These are phyloP conservation scores for Melipona bicolor DNA, from an alignment of 2,888 invertebrate species.

Conservation along the genomic window DNA sequence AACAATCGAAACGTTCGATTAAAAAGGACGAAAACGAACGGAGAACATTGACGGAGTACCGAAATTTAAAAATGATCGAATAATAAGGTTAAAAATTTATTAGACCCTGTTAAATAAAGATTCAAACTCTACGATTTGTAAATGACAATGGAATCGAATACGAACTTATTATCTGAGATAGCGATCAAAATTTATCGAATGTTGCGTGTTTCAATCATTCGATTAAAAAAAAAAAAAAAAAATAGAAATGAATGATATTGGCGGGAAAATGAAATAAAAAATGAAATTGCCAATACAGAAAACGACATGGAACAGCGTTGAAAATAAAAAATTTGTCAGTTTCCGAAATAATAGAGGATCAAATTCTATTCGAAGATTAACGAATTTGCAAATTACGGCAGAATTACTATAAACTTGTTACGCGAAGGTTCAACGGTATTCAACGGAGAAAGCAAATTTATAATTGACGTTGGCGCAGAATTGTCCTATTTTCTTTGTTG, in stretches of 20 bases:
- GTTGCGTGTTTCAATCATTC: not conserved
- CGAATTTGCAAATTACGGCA: not conserved
- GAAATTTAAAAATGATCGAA: no score
- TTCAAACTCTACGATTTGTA: no score
- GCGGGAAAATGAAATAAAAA: not conserved
- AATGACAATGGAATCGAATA: no score
- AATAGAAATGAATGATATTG: not conserved
- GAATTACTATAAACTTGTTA: not conserved
- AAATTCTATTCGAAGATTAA: not conserved
- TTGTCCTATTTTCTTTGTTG: constrained; percentile 5
- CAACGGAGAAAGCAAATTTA: constrained; percentile 14
- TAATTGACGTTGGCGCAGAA: not conserved
- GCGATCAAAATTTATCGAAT: not conserved
- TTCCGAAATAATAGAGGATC: not conserved
- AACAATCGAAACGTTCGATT: no score
- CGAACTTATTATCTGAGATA: no score
- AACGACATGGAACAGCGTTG: not conserved
- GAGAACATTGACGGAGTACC: no score
- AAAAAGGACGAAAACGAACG: no score
- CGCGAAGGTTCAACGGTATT: not conserved
- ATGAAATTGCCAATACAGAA: not conserved
- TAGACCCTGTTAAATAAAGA: no score
- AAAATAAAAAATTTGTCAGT: not conserved
- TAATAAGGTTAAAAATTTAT: no score
- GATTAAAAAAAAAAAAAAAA: not conserved